Evolutionary conservation across 2,113 vertebrate genomes (phyloP), one percentile per base, ranked within the genome.

Genomic region (Dromaius novaehollandiae): DNA sequence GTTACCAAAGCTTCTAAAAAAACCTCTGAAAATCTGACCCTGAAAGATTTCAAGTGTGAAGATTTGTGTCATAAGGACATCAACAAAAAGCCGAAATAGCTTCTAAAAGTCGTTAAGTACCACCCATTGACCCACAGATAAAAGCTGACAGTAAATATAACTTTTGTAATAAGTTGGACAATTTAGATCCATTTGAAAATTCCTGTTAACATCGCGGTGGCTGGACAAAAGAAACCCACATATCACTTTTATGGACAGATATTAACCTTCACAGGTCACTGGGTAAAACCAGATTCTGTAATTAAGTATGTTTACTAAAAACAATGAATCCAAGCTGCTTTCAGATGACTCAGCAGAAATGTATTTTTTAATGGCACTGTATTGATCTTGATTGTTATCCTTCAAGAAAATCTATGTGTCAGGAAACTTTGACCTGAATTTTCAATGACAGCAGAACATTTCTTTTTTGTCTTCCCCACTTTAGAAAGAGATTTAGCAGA

Each of bases 251-350:
- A 93, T 90, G 44, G 65, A 74, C 28, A 80, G 74, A 94, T 94
- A 82, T 87, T 95, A 95, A 90, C 96, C 94, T 97, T 97, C 96
- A 96, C 66, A 90, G 94, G 88, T 96, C 90, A 90, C 70, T 89
- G 94, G 91, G 48, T 82, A 80, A 70, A 91, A 92, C 60, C 34
- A 89, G 84, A 91, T 74, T 93, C 75, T 89, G 32, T 86, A 95
- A 96, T 90, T 93, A 90, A 88, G 65, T 90, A 48, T 71, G 53
- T 93, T 96, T 93, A 63, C 51, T 81, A 68, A 91, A 95, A 94
- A 82, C 82, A 92, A 93, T 87, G 63, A 82, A 88, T 95, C 46
- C 8, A 81, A 86, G 28, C 50, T 89, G 38, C 69, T 92, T 92
- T 68, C 46, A 84, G 36, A 71, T 96, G 91, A 95, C 78, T 90